Conservation (phyloP, 2,113 vertebrate genomes). For the Axis porcinus region DNA sequence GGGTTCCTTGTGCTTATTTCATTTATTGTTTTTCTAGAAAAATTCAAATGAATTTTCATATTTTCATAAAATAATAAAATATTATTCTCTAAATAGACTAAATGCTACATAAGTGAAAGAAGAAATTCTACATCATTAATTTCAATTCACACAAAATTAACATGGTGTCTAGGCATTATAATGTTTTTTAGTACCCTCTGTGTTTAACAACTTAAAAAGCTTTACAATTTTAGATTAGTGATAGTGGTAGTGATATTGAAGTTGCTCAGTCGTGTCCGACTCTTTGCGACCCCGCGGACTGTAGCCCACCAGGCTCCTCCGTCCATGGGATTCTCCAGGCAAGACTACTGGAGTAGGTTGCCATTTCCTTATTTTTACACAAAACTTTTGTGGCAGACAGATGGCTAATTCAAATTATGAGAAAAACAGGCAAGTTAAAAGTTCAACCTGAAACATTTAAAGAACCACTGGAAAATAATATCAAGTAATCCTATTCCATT, state of each 20-base stretch:
- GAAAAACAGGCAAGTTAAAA: background rate
- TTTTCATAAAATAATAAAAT: slow-evolving; percentile 18
- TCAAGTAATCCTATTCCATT: background rate
- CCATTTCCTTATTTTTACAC: background rate
- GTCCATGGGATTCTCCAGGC: too few species aligned
- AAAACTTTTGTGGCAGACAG: background rate
- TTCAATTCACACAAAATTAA: slow-evolving; percentile 33
- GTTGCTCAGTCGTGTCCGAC: too few species aligned
- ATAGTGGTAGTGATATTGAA: too few species aligned
- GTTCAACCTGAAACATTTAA: background rate
- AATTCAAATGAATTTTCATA: background rate
- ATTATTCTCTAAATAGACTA: background rate
- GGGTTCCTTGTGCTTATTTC: background rate
- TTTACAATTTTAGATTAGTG: background rate
- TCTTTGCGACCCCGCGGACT: too few species aligned
- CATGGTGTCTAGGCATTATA: background rate
- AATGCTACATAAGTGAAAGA: background rate
- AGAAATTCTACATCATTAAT: background rate
- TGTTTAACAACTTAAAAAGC: background rate
- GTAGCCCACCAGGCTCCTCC: too few species aligned
- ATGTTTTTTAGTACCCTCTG: background rate
- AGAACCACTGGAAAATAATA: background rate
- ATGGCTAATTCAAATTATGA: background rate
- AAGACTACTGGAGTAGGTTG: too few species aligned
- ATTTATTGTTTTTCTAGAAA: background rate